phyloP scores from a whole-genome alignment of 2,888 invertebrate species.

The Norana najaformis region DNA sequence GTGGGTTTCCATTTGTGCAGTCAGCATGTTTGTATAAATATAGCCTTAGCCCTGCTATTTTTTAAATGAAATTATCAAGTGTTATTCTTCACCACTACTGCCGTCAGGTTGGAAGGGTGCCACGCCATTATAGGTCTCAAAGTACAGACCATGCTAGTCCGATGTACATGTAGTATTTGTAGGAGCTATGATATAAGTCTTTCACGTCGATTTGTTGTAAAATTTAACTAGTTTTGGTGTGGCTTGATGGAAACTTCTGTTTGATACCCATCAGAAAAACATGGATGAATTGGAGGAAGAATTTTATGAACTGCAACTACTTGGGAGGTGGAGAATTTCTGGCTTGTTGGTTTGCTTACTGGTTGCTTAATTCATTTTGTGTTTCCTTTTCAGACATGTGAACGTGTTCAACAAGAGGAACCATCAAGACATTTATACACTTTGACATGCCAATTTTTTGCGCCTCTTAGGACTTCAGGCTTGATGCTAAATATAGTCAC shows the following conservation, averaged over 20 bases:
- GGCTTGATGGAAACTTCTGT: neutral
- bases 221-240: neutral
- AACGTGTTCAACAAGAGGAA: neutral
- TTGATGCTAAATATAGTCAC: neutral
- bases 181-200: neutral
- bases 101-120: neutral
- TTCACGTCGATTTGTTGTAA: neutral
- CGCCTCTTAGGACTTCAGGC: neutral
- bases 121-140: neutral
- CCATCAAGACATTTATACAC: neutral
- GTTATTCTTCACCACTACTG: neutral
- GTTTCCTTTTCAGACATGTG: conserved; percentile 1
- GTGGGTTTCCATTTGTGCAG: neutral
- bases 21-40: neutral
- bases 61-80: neutral
- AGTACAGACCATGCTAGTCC: neutral
- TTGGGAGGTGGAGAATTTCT: neutral
- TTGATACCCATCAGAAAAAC: neutral
- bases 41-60: neutral
- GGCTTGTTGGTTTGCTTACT: neutral
- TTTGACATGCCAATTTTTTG: neutral
- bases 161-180: neutral
- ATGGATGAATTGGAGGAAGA: neutral
- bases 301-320: too few relatives aligned
- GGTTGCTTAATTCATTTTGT: neutral